These are phyloP conservation scores for Epizoanthus stellaris DNA, from an alignment of 92 coral and sea anemone genomes.

Conservation along the genomic window DNA sequence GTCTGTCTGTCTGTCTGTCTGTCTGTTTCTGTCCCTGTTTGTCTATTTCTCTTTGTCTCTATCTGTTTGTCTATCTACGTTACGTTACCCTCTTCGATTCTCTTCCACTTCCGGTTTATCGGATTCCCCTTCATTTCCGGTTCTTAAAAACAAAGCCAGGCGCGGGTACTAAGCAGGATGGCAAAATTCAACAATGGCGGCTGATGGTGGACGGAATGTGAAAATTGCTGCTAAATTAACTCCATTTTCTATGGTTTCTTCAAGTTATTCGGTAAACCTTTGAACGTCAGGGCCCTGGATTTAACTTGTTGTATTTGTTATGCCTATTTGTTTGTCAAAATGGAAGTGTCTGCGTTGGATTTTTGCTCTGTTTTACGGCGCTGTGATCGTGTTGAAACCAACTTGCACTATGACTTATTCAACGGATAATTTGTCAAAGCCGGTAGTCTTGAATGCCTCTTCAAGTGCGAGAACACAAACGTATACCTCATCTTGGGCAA, in stretches of 20 bases:
- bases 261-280: slow-evolving; percentile 2
- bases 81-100: slow-evolving; percentile 8
- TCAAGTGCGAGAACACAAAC: slow-evolving; percentile 27
- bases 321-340: slow-evolving; percentile 74
- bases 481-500: slow-evolving; percentile 89
- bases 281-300: slow-evolving; percentile 1
- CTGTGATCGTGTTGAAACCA: slow-evolving; percentile 41
- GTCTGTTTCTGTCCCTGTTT: no score
- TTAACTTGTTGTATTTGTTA: slow-evolving; percentile 63
- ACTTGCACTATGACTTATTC: background rate
- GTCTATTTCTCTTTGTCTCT: no score
- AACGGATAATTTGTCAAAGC: slow-evolving; percentile 38
- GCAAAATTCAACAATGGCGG: slow-evolving; percentile 68
- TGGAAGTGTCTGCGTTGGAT: slow-evolving; percentile 68
- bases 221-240: slow-evolving; percentile 10
- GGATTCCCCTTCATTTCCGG: slow-evolving; percentile 68
- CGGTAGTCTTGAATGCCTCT: slow-evolving; percentile 23
- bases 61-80: no score
- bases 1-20: no score
- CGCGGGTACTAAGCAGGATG: slow-evolving; percentile 61
- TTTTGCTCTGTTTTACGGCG: slow-evolving; percentile 48
- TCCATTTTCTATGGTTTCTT: slow-evolving; percentile 34
- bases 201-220: slow-evolving; percentile 37
- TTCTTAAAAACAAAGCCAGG: slow-evolving; percentile 73
- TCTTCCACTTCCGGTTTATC: slow-evolving; percentile 61